Conservation (phyloP, 2,113 vertebrate species). For the Gavialis gangeticus region DNA sequence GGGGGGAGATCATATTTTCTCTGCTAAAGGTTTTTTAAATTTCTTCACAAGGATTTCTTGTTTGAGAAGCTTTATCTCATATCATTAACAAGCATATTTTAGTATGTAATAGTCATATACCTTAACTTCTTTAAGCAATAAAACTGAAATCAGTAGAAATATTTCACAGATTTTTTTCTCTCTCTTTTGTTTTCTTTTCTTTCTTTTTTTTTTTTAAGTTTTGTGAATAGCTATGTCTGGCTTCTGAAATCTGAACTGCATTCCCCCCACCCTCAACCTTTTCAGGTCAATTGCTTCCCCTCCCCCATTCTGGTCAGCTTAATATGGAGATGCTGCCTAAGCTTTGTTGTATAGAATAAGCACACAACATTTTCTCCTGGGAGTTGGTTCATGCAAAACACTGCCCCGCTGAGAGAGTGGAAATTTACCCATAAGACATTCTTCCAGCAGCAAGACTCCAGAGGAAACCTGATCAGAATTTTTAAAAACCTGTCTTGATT, state of each 20-base stretch:
- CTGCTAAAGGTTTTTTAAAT: not conserved
- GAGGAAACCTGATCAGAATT: conserved; percentile 88
- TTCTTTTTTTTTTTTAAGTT: conserved; percentile 15
- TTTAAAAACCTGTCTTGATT: conserved; percentile 73
- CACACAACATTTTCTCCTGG: conserved; percentile 89
- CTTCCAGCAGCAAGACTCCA: conserved; percentile 84
- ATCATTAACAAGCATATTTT: not conserved
- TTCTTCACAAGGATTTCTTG: not conserved
- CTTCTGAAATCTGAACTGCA: conserved; percentile 54
- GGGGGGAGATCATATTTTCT: conserved; percentile 9
- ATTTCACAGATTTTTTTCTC: not conserved
- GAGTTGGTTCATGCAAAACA: conserved; percentile 94
- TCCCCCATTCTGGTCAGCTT: conserved; percentile 83
- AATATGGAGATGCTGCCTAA: conserved; percentile 85
- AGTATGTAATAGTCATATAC: conserved; percentile 12
- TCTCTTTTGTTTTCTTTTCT: not conserved
- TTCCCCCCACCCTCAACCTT: not conserved
- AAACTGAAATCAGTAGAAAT: not conserved
- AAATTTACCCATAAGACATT: conserved; percentile 93
- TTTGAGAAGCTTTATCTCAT: conserved; percentile 38
- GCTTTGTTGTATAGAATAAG: conserved; percentile 87
- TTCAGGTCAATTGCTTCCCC: conserved; percentile 47
- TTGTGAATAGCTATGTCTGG: conserved; percentile 32
- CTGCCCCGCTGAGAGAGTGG: conserved; percentile 89
- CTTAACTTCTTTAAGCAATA: conserved; percentile 56